Base-by-base conservation (phyloP, 2,888 invertebrate species). In the Lepetodrilus schrolli region DNA sequence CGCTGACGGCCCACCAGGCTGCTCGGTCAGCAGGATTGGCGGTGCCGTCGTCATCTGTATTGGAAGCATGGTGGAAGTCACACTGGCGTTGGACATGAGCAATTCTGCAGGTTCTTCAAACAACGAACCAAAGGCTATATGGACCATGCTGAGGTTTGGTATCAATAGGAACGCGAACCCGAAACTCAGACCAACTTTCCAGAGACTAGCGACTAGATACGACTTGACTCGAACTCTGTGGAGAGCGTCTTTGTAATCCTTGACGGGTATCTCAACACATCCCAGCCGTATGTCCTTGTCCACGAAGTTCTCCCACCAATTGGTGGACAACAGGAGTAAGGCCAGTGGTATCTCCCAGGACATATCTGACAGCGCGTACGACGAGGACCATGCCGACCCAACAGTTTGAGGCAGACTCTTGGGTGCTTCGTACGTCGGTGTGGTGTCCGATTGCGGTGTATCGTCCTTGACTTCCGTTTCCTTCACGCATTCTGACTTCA, bases 301-400 rank as follows among this genome's bases (percentile, higher is more conserved):
- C 4, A 94, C 92, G 88, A 93, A 96, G 90, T 95, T 96, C 88
- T 95, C 94, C 96, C 96, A 96, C 95, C 95, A 96, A 23, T 94
- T 94, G 58, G 94, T 91, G 0, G 96, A 96, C 72, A 94, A 92
- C 30, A 95, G 91, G 36, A 94, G 82, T 69, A 94, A 91, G 2
- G 94, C 93, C 2, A 94, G 80, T 0, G 94, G 94, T 76, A 94
- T 83, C 13, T 93, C 87, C 93, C 94, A 94, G 5, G 81, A 82
- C 81, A 82, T 80, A 72, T 80, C 78, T 1, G 76, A 81, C 65
- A 82, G 70, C 1, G 72, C 72, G 77, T 80, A 80, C 8, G 74
- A 73, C 65, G 74, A 74, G 2, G 71, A 21, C 77, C 77, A 78
- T 3, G 74, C 73, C 0, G 75, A 74, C 17, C 47, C 70, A 10